These are phyloP conservation scores for Petroica traversi DNA, from an alignment of 2,113 vertebrate genomes.

Conservation along the genomic window DNA sequence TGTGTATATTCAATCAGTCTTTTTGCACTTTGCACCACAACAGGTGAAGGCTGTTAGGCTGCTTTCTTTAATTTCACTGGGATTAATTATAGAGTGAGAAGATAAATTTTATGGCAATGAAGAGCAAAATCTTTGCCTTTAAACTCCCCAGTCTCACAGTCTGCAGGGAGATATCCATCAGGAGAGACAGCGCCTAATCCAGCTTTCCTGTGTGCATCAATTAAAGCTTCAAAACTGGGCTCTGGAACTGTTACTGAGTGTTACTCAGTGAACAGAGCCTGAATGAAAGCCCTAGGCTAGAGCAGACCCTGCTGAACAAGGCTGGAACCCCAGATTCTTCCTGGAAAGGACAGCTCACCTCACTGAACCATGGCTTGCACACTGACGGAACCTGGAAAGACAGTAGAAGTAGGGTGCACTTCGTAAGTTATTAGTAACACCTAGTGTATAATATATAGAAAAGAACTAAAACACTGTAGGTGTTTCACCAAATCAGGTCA, in stretches of 20 bases:
- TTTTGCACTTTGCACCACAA: not conserved
- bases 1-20: not conserved
- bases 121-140: constrained; percentile 1
- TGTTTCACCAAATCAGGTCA: not conserved
- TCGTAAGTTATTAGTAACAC: not conserved
- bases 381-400: not conserved
- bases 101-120: not conserved
- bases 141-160: not conserved
- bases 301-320: not conserved
- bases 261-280: not conserved
- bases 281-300: not conserved
- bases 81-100: constrained; percentile 54
- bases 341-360: not conserved
- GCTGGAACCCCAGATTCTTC: not conserved
- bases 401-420: not conserved
- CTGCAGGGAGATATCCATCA: not conserved
- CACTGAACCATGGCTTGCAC: not conserved
- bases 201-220: not conserved
- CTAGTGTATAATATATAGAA: not conserved
- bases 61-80: constrained; percentile 41
- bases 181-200: not conserved
- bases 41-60: not conserved
- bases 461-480: not conserved
- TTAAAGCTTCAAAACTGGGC: not conserved
- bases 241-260: not conserved